Evolutionary conservation across 2,888 invertebrate species (phyloP).

Genomic region (Lycocerus yunnanus): DNA sequence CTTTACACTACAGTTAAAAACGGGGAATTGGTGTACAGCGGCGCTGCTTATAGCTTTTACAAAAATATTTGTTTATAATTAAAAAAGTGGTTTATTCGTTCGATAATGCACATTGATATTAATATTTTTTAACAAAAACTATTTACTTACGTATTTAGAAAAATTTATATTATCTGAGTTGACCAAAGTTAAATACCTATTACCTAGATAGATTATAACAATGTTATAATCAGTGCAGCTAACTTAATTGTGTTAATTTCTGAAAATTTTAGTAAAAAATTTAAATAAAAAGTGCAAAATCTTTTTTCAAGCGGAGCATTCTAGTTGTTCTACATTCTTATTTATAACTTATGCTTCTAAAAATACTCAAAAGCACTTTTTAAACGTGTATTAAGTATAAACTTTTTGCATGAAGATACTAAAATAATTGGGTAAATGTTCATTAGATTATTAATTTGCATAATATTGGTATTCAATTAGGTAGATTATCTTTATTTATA

Average conservation of each 20-base stretch:
- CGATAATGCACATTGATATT: not conserved
- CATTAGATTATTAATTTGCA: not conserved
- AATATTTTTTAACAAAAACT: not conserved
- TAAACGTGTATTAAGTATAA: not conserved
- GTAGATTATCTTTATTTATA: too few species aligned
- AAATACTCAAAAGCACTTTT: not conserved
- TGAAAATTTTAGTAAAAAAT: not conserved
- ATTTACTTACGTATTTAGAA: too few species aligned
- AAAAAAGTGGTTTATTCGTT: not conserved
- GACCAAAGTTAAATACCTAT: not conserved
- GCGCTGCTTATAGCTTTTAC: not conserved
- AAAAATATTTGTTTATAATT: not conserved
- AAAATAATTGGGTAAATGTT: not conserved
- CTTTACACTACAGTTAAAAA: slow-evolving; percentile 54
- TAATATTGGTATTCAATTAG: not conserved
- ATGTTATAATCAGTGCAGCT: not conserved
- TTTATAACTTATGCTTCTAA: not conserved
- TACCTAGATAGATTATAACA: too few species aligned
- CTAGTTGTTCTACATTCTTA: not conserved
- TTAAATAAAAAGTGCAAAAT: not conserved
- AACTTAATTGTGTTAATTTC: not conserved
- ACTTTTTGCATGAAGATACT: not conserved
- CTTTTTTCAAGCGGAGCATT: not conserved
- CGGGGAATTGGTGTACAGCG: slow-evolving; percentile 32
- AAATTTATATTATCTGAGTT: not conserved